A percentile compares a stretch with the other conserved stretches of the same genome.
Conservation (phyloP, 2,113 vertebrate genomes). For the Damaliscus lunatus region DNA sequence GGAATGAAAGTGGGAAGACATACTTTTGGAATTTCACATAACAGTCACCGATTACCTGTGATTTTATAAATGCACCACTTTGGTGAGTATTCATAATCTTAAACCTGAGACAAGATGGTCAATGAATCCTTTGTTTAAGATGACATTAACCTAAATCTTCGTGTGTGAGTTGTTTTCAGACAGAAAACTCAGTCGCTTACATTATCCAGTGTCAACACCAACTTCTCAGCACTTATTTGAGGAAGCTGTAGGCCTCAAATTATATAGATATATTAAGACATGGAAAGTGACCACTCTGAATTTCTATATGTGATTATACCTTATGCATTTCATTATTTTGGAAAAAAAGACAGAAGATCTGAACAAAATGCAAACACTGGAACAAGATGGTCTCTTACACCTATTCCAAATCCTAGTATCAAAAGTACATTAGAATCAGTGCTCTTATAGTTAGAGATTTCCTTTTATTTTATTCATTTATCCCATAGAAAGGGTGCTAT, state of each 20-base stretch:
- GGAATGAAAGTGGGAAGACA: not conserved
- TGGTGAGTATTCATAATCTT: not conserved
- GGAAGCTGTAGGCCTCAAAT: not conserved
- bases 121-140: conserved; percentile 45
- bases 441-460: not conserved
- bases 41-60: conserved; percentile 34
- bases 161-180: not conserved
- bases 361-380: not conserved
- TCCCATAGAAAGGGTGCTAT: not conserved
- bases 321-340: not conserved
- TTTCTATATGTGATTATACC: not conserved
- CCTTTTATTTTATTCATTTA: not conserved
- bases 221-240: not conserved
- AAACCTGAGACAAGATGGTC: not conserved
- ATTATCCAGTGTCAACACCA: not conserved
- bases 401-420: not conserved
- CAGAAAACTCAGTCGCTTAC: not conserved
- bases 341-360: not conserved
- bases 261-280: not conserved
- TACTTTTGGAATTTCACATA: conserved; percentile 16
- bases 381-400: not conserved
- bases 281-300: not conserved
- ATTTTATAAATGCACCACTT: conserved; percentile 6
- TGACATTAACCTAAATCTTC: conserved; percentile 42
- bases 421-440: not conserved